Evolutionary conservation across 1,140 invertebrate genomes (phyloP).

Genomic region (Zaprionus africanus): DNA sequence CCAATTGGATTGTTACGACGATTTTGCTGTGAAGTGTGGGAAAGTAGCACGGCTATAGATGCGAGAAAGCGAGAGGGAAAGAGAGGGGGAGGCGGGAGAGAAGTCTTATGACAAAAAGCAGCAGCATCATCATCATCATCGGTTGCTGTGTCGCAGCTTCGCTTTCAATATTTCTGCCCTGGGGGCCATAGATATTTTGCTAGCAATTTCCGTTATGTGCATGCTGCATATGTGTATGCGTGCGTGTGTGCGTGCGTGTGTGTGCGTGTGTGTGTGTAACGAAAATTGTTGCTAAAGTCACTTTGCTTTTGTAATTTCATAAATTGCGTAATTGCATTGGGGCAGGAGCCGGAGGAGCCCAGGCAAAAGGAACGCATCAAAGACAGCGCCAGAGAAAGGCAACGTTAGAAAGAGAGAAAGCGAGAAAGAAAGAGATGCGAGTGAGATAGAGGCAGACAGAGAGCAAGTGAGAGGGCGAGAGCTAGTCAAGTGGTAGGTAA

Average conservation of each 20-base stretch:
- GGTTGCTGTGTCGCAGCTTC: conserved; percentile 27
- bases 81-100: neutral
- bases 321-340: conserved; percentile 72
- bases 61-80: neutral
- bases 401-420: neutral
- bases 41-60: neutral
- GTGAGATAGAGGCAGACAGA: neutral
- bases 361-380: conserved; percentile 11
- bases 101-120: neutral
- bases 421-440: neutral
- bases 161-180: conserved; percentile 27
- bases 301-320: conserved; percentile 60
- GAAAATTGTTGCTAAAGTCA: conserved; percentile 59
- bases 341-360: neutral
- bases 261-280: conserved; percentile 13
- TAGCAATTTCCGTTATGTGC: conserved; percentile 55
- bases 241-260: conserved; percentile 1
- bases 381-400: neutral
- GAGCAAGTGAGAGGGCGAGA: conserved; percentile 16
- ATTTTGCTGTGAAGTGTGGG: conserved; percentile 18
- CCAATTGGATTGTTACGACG: conserved; percentile 64
- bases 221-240: conserved; percentile 20
- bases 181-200: conserved; percentile 30
- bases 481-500: conserved; percentile 17
- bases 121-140: conserved; percentile 24